These are phyloP conservation scores for Lathamus discolor DNA, from an alignment of 2,113 vertebrate species.

Conservation along the genomic window DNA sequence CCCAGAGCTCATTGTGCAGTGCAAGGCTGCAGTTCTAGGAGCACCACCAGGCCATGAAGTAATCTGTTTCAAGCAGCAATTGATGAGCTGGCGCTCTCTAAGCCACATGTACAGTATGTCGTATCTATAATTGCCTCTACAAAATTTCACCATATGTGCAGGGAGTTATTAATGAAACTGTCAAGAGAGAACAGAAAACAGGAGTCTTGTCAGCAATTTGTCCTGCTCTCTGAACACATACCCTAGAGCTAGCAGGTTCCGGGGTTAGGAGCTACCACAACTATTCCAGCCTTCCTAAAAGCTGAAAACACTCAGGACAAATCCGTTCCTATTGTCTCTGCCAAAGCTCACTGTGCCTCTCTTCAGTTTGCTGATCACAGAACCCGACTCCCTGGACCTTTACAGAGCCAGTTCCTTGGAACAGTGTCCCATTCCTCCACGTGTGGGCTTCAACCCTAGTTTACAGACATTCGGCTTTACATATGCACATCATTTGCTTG, in stretches of 20 bases:
- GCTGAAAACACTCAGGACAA: background rate
- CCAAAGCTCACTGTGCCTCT: background rate
- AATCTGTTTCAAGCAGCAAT: background rate
- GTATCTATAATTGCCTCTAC: background rate
- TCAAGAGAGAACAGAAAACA: background rate
- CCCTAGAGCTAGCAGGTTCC: background rate
- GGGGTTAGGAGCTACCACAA: background rate
- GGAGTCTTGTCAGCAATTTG: background rate
- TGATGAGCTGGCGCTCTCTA: background rate
- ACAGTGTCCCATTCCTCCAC: background rate
- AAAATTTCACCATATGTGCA: background rate
- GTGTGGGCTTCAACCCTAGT: background rate
- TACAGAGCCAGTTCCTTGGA: background rate
- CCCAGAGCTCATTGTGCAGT: background rate
- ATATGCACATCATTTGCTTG: fast-evolving
- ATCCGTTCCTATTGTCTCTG: background rate
- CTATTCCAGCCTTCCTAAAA: background rate
- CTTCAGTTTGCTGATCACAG: background rate
- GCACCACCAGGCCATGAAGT: background rate
- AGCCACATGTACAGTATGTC: background rate
- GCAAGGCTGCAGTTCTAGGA: background rate
- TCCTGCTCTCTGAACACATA: background rate
- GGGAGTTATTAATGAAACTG: background rate
- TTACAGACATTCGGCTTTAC: background rate
- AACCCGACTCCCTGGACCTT: too few species aligned